Evolutionary conservation across 2,888 invertebrate genomes (phyloP), one percentile per base, ranked within the genome.

Genomic region (Amaurobius ferox): DNA sequence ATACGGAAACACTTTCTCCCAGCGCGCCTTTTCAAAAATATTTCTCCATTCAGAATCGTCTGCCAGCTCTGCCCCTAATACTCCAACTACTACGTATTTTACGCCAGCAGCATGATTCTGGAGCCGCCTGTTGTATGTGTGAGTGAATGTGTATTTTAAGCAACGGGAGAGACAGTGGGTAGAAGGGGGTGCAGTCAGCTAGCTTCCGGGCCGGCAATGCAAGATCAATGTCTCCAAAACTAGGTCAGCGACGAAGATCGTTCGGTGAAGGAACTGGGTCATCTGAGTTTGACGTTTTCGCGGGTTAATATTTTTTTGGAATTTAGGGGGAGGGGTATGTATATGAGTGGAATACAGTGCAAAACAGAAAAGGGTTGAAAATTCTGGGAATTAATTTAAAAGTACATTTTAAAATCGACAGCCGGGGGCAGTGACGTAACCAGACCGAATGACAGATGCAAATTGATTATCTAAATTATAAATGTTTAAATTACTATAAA

Each of bases 141-240:
- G 55, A 23, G 23, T n/a, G 55, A 3, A 6, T 3, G 19, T 16
- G 66, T 66, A 66, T 66, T 66, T 66, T 66, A 66, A 66, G 66
- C 66, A 32, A n/a, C 66, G 19, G 23, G 5, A 44, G n/a, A n/a
- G n/a, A n/a, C n/a, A n/a, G n/a, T n/a, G n/a, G n/a, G n/a, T n/a
- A n/a, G n/a, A n/a, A n/a, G n/a, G n/a, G 6, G 55, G 5, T 55
- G 55, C 67, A 40, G 44, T 48, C n/a, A 71, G 44, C 48, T n/a
- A 32, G 44, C 44, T 44, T 71, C 70, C 39, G 39, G 70, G 44
- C 35, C 44, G 39, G 28, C 26, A 28, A 40, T 0, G 71, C 71
- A 71, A 71, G 71, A 71, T 71, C 71, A 71, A 71, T 71, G 71
- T 71, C 71, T 71, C 71, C 2, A 32, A 71, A 71, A 71, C 48